Percentiles rank a stretch among this genome's conserved stretches.
Evolutionary conservation across 2,797 vertebrate genomes (phyloP).

Genomic region (Podargus strigoides): DNA sequence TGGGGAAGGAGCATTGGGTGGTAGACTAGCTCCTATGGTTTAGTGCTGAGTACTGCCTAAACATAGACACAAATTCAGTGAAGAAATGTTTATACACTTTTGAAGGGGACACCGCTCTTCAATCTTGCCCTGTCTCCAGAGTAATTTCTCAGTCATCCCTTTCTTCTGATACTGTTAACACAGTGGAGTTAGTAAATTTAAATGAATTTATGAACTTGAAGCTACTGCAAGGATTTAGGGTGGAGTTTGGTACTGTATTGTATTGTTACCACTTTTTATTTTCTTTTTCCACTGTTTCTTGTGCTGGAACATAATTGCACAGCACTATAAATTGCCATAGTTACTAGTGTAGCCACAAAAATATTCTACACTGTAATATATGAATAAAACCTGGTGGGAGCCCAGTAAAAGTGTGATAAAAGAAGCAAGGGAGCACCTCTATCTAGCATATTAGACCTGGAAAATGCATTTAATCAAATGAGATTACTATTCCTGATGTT

Average conservation of each 20-base stretch:
- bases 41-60: too few species aligned
- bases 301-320: background rate
- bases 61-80: background rate
- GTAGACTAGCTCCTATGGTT: too few species aligned
- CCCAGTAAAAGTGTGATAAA: background rate
- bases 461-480: background rate
- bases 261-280: background rate
- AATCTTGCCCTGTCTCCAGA: background rate
- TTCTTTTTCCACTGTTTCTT: background rate
- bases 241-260: background rate
- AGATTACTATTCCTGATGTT: background rate
- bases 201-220: background rate
- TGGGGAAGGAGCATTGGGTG: too few species aligned
- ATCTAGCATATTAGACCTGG: background rate
- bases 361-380: background rate
- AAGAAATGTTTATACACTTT: background rate
- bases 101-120: background rate
- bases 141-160: background rate
- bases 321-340: background rate
- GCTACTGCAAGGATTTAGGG: background rate
- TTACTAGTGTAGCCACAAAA: background rate
- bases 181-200: background rate
- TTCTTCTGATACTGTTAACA: background rate
- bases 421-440: background rate
- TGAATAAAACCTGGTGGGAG: background rate